A percentile compares a stretch with the other conserved stretches of the same genome.
These are phyloP conservation scores for Nysson spinosus DNA, from an alignment of 2,888 invertebrate species.

Conservation along the genomic window DNA sequence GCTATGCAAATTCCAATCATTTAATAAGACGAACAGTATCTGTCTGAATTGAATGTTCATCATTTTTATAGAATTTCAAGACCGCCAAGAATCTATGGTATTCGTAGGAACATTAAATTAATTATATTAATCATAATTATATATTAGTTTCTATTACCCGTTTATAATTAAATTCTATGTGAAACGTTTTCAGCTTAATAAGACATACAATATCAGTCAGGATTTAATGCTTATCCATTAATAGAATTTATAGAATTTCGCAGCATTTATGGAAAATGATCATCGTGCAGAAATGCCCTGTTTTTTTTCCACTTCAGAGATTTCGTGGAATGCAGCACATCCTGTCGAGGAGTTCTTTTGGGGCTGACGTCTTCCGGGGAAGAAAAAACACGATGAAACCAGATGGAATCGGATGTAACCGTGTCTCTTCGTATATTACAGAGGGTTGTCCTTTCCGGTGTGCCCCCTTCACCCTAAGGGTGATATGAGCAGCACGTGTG, in stretches of 20 bases:
- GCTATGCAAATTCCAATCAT: background rate
- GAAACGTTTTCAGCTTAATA: no score
- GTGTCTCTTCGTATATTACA: slow-evolving; percentile 57
- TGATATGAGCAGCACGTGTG: slow-evolving; percentile 72
- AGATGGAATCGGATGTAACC: slow-evolving; percentile 60
- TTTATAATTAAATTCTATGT: no score
- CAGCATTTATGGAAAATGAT: no score
- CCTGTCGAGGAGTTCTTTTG: slow-evolving; percentile 10
- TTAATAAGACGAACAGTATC: background rate
- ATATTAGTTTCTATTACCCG: no score
- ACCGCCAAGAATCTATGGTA: no score
- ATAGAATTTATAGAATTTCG: no score
- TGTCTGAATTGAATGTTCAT: no score
- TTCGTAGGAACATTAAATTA: no score
- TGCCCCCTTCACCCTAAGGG: slow-evolving; percentile 40
- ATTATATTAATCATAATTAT: no score
- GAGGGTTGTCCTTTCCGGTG: slow-evolving; percentile 57
- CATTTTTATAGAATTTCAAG: no score
- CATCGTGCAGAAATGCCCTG: background rate
- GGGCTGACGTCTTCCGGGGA: slow-evolving; percentile 10
- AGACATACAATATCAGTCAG: no score
- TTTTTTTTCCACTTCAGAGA: background rate
- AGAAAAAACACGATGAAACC: slow-evolving; percentile 22
- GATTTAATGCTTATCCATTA: no score
- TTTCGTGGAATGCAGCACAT: background rate